Conservation (phyloP, 1,140 invertebrate species). For the Augochlora pura region DNA sequence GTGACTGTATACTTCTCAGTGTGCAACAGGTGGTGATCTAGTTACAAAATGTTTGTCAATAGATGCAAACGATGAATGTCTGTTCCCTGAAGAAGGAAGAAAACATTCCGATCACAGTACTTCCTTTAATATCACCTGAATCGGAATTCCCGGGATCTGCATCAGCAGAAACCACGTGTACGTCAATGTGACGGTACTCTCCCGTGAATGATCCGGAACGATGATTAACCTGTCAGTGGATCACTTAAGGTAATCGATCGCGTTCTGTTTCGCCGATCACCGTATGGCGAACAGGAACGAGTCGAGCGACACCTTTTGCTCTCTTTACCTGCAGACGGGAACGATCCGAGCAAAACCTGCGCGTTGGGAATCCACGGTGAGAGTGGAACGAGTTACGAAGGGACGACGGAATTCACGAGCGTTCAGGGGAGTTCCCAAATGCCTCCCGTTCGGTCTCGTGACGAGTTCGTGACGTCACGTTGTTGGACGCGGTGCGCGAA, state of each 20-base stretch:
- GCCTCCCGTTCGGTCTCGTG: slow-evolving; percentile 16
- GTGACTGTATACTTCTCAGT: no score
- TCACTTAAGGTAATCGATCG: background rate
- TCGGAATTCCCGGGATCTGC: slow-evolving; percentile 8
- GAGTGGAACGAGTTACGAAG: slow-evolving; percentile 30
- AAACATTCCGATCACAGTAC: background rate
- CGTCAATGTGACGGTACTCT: background rate
- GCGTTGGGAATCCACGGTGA: slow-evolving; percentile 38
- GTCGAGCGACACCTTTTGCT: slow-evolving; percentile 4
- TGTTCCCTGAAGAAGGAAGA: background rate
- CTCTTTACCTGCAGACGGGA: background rate
- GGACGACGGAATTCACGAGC: slow-evolving; percentile 18
- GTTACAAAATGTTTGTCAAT: no score
- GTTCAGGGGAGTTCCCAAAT: slow-evolving; percentile 43
- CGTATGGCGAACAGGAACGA: background rate
- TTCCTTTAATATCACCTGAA: background rate
- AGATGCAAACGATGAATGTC: no score
- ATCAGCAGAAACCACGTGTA: background rate
- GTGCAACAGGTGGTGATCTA: no score
- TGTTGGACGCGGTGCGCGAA: background rate
- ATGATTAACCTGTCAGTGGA: slow-evolving; percentile 17
- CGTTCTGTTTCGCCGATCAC: background rate
- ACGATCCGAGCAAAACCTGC: background rate
- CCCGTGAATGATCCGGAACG: slow-evolving; percentile 6
- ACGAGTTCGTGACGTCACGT: slow-evolving; percentile 38